Evolutionary conservation across 2,113 vertebrate genomes (phyloP).

Genomic region (Mormyrus lacerda): DNA sequence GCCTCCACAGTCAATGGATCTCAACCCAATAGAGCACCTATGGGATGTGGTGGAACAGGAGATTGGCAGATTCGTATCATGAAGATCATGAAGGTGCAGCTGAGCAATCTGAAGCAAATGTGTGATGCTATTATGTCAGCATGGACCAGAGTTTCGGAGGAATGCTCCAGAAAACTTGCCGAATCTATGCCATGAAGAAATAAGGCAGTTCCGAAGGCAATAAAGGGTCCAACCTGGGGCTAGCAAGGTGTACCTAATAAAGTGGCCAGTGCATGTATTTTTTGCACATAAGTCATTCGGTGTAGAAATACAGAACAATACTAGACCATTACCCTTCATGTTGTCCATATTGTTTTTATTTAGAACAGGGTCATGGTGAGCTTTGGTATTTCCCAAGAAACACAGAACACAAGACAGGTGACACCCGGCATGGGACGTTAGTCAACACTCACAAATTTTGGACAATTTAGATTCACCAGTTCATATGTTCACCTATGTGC

Average conservation of each 20-base stretch:
- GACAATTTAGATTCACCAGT: not conserved
- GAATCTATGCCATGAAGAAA: not conserved
- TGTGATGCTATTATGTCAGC: not conserved
- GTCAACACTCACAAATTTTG: not conserved
- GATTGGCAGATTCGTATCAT: not conserved
- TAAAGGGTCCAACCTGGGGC: not conserved
- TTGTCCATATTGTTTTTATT: not conserved
- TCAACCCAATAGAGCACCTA: not conserved
- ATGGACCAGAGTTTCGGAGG: not conserved
- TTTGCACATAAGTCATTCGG: not conserved
- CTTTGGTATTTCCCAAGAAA: not conserved
- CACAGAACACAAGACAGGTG: not conserved
- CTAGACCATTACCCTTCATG: not conserved
- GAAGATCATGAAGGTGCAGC: not conserved
- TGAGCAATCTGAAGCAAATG: not conserved
- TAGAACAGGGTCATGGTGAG: not conserved
- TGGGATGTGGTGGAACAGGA: not conserved
- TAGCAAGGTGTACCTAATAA: not conserved
- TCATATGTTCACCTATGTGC: not conserved
- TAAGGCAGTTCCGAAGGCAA: not conserved
- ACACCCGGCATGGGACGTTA: not conserved
- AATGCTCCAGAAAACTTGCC: not conserved
- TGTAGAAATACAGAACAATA: not conserved
- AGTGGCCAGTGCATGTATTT: not conserved
- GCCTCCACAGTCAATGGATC: not conserved